These are phyloP conservation scores for Rhinichthys osculus DNA, from an alignment of 2,797 vertebrate species.

Conservation along the genomic window DNA sequence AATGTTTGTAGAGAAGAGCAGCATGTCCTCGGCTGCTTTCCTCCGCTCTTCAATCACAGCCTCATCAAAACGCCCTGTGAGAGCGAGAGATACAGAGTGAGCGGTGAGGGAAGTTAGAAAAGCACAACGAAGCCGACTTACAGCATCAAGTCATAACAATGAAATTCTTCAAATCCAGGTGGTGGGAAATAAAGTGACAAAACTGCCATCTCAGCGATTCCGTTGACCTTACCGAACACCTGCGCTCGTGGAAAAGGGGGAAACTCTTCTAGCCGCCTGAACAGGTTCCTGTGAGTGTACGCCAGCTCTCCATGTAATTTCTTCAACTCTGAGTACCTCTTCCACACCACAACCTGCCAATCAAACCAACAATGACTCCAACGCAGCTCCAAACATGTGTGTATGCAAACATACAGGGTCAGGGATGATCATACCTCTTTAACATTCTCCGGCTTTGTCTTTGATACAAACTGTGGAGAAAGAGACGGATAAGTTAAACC, in stretches of 20 bases:
- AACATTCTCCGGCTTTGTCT: conserved; percentile 85
- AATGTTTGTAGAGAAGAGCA: conserved; percentile 84
- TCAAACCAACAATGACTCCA: conserved; percentile 23
- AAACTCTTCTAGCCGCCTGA: conserved; percentile 88
- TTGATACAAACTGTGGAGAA: conserved; percentile 86
- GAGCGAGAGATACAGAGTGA: background rate
- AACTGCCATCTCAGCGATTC: background rate
- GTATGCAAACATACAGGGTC: background rate
- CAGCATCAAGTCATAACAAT: background rate
- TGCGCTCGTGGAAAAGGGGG: conserved; percentile 87
- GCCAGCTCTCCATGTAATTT: conserved; percentile 90
- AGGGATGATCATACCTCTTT: conserved; percentile 79
- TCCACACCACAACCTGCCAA: conserved; percentile 85
- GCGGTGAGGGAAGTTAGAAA: background rate
- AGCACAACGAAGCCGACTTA: background rate
- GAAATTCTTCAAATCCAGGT: background rate
- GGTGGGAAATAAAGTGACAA: conserved; percentile 23
- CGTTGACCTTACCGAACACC: conserved; percentile 83
- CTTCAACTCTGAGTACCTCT: conserved; percentile 89
- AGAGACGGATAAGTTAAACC: background rate
- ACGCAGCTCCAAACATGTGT: too few relatives aligned
- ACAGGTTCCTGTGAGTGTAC: conserved; percentile 91
- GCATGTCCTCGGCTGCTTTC: conserved; percentile 83
- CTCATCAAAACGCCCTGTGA: conserved; percentile 88
- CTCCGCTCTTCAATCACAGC: conserved; percentile 89